Evolutionary conservation across 2,113 vertebrate genomes (phyloP).

Genomic region (Pachycephala philippinensis): DNA sequence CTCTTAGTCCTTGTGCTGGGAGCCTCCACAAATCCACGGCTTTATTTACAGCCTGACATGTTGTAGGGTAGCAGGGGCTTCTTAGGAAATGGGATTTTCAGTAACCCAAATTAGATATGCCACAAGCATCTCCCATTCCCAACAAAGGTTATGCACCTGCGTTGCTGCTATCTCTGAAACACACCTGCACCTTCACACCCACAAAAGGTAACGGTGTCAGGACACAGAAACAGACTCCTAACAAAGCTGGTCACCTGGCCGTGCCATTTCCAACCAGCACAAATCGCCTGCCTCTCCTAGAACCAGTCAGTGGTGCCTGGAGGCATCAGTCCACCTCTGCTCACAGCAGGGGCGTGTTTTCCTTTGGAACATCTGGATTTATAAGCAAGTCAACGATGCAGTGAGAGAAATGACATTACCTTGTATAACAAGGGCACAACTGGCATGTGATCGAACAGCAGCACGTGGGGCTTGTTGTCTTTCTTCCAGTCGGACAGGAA

Average conservation of each 20-base stretch:
- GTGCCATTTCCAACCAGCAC: accelerated
- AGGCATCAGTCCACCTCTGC: background rate
- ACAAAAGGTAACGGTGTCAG: accelerated
- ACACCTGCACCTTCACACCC: background rate
- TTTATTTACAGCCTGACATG: background rate
- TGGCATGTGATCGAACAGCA: conserved; percentile 90
- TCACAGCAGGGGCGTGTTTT: accelerated
- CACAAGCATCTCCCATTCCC: background rate
- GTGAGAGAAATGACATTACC: conserved; percentile 56
- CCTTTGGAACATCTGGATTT: too few relatives aligned
- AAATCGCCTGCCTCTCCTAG: background rate
- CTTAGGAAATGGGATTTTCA: background rate
- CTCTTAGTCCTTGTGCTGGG: accelerated
- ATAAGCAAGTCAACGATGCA: accelerated
- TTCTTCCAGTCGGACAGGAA: conserved; percentile 92
- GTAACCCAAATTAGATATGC: background rate
- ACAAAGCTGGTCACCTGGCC: background rate
- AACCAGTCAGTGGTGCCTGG: background rate
- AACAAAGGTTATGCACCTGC: background rate
- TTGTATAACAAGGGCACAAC: conserved; percentile 85
- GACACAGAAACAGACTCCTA: background rate
- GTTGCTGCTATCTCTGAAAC: background rate
- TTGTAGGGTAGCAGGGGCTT: background rate
- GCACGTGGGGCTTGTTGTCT: conserved; percentile 91
- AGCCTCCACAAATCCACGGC: background rate